A percentile compares a stretch with the other conserved stretches of the same genome.
Evolutionary conservation across 2,888 invertebrate species (phyloP).

Genomic region (Acheta domesticus): DNA sequence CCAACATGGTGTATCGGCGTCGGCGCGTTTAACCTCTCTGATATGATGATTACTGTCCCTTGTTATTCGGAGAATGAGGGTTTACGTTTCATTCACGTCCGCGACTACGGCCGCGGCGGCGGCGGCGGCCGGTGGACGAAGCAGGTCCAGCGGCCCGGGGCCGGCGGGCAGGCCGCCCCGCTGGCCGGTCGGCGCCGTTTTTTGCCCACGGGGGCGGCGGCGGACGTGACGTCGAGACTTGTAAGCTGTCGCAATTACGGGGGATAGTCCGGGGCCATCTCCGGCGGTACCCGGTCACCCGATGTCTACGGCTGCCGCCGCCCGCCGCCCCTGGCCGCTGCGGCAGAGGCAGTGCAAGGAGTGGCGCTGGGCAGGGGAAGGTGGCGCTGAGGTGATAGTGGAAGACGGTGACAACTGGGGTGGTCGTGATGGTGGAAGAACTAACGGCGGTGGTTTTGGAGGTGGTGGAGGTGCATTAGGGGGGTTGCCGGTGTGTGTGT

Average conservation of each 20-base stretch:
- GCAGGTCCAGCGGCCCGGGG: too few species aligned
- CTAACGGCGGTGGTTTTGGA: too few species aligned
- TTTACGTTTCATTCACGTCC: neutral
- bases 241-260: slow-evolving; percentile 1
- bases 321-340: neutral
- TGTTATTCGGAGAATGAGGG: slow-evolving; percentile 8
- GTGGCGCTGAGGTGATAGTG: neutral
- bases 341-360: neutral
- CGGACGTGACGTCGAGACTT: neutral
- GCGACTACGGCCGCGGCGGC: neutral
- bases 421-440: neutral
- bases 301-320: neutral
- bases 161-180: neutral
- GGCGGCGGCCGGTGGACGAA: neutral
- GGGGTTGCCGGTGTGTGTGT: too few species aligned
- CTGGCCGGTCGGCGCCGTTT: neutral
- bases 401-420: neutral
- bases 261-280: slow-evolving; percentile 3
- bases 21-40: slow-evolving; percentile 1
- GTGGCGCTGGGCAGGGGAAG: neutral
- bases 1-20: neutral
- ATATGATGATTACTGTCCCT: slow-evolving; percentile 9
- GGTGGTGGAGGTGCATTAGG: too few species aligned
- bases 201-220: neutral
- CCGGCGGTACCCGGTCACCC: slow-evolving; percentile 18